Conservation (phyloP, 1,140 invertebrate genomes). For the Orchestia grillus region DNA sequence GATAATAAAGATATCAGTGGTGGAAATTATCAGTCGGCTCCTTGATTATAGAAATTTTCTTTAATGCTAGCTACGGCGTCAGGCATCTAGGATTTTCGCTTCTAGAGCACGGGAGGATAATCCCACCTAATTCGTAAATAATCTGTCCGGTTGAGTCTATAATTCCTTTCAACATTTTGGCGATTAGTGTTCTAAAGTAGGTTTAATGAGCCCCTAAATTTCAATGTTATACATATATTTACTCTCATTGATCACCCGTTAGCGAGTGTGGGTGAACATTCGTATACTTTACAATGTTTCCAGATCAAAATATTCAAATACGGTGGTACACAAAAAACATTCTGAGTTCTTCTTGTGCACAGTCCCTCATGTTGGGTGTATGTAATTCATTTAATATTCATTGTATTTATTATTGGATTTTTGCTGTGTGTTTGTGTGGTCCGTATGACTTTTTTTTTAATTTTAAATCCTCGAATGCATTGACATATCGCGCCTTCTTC, state of each 20-base stretch:
- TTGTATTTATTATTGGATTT: too few relatives aligned
- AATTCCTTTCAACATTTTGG: background rate
- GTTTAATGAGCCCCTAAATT: background rate
- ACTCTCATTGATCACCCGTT: background rate
- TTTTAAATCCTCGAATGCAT: background rate
- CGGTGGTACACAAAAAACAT: too few relatives aligned
- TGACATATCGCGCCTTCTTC: background rate
- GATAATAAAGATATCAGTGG: background rate
- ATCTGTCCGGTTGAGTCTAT: background rate
- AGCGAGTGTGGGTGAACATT: background rate
- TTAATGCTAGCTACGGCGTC: background rate
- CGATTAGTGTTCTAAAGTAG: background rate
- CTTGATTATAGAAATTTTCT: background rate
- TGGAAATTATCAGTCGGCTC: background rate
- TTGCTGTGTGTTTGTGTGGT: background rate
- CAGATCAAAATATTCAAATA: background rate
- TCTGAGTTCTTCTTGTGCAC: too few relatives aligned
- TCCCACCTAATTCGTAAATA: background rate
- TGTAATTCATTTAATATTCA: background rate
- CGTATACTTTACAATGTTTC: background rate
- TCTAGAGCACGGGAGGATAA: background rate
- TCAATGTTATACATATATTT: background rate
- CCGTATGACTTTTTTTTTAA: background rate
- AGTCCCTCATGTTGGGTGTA: background rate
- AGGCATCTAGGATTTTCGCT: background rate